Conservation (phyloP, 1,140 invertebrate genomes). For the Hylyphantes graminicola region DNA sequence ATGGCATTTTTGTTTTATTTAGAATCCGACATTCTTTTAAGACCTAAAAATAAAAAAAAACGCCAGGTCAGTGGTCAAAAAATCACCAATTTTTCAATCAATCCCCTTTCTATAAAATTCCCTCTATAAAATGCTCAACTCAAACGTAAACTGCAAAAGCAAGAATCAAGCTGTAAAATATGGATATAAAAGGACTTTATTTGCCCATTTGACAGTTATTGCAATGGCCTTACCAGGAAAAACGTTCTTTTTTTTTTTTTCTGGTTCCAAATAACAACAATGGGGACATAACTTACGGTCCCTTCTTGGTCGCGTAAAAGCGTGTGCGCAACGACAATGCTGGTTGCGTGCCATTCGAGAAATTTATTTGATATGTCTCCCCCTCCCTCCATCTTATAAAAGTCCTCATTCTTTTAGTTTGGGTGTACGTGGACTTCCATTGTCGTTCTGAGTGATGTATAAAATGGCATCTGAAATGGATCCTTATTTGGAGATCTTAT, state of each 20-base stretch:
- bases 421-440: constrained; percentile 5
- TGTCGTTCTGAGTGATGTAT: background rate
- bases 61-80: constrained; percentile 31
- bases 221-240: constrained; percentile 11
- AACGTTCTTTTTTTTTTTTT: background rate
- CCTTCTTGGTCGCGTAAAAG: background rate
- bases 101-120: constrained; percentile 9
- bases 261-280: constrained; percentile 36
- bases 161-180: constrained; percentile 21
- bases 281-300: constrained; percentile 33
- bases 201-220: constrained; percentile 31
- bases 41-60: constrained; percentile 6
- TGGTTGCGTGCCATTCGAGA: constrained; percentile 5
- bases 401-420: constrained; percentile 28
- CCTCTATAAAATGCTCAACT: background rate
- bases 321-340: constrained; percentile 30
- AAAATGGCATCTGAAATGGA: too few relatives aligned
- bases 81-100: constrained; percentile 24
- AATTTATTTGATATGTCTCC: constrained; percentile 15
- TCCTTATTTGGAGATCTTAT: too few relatives aligned
- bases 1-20: too few relatives aligned
- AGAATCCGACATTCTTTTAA: too few relatives aligned
- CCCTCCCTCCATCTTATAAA: background rate
- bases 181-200: constrained; percentile 36
- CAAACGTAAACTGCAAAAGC: constrained; percentile 10